Evolutionary conservation across 2,113 vertebrate species (phyloP).

Genomic region (Tor tambroides): DNA sequence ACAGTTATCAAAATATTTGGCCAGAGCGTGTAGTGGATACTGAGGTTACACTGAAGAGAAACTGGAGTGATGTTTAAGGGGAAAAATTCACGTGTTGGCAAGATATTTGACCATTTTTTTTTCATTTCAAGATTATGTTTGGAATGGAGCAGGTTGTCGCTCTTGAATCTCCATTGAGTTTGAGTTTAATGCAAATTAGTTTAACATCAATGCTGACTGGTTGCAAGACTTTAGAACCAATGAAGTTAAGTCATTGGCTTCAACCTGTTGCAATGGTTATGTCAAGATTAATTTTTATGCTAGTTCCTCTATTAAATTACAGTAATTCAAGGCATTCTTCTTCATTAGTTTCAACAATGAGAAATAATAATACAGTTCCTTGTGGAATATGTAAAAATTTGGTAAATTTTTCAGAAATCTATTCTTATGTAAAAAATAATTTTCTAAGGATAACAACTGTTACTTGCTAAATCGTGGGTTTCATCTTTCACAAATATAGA

Average conservation of each 20-base stretch:
- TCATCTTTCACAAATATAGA: too few species aligned
- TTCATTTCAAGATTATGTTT: background rate
- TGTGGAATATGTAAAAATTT: background rate
- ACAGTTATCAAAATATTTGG: slow-evolving; percentile 47
- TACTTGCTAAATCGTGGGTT: too few species aligned
- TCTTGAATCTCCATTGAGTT: background rate
- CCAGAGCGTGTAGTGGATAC: background rate
- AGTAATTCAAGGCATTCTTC: background rate
- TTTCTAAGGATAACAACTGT: too few species aligned
- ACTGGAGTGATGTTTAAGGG: background rate
- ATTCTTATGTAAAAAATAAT: too few species aligned
- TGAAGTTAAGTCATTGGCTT: too few species aligned
- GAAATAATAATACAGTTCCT: background rate
- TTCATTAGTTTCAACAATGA: background rate
- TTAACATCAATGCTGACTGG: background rate
- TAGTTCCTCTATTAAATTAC: background rate
- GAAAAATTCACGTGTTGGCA: background rate
- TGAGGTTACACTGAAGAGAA: slow-evolving; percentile 48
- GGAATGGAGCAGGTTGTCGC: background rate
- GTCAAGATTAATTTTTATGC: too few species aligned
- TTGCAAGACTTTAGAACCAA: background rate
- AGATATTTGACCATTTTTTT: background rate
- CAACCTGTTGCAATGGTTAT: too few species aligned
- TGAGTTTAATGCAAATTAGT: background rate
- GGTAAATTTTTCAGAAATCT: background rate